These are phyloP conservation scores for Columbina picui DNA, from an alignment of 2,113 vertebrate genomes.

Conservation along the genomic window DNA sequence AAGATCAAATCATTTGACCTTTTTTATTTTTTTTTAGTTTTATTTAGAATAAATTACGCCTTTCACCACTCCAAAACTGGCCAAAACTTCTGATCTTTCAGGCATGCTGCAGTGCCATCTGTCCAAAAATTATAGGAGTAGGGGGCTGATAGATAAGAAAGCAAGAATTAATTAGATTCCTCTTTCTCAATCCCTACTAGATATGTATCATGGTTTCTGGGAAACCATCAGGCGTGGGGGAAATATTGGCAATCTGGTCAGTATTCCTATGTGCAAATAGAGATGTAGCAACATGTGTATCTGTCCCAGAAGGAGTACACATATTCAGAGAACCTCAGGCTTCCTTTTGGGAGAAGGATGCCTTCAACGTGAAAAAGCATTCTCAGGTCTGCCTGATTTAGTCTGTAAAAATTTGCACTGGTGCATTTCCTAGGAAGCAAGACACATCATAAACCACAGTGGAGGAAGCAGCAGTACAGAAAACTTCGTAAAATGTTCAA, in stretches of 20 bases:
- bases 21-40: not conserved
- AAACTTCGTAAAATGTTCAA: not conserved
- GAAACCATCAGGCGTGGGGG: not conserved
- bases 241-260: not conserved
- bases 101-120: not conserved
- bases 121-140: not conserved
- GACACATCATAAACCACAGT: not conserved
- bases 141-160: not conserved
- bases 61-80: not conserved
- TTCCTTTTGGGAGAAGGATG: not conserved
- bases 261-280: not conserved
- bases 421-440: not conserved
- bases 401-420: not conserved
- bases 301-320: not conserved
- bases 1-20: too few species aligned
- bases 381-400: not conserved
- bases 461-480: not conserved
- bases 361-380: not conserved
- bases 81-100: not conserved
- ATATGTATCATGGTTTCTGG: slow-evolving; percentile 54
- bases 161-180: not conserved
- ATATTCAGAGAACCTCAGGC: not conserved
- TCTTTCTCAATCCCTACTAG: slow-evolving; percentile 55
- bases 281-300: not conserved
- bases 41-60: not conserved